Conservation (phyloP, 2,888 invertebrate species). For the Ellobium chinense region DNA sequence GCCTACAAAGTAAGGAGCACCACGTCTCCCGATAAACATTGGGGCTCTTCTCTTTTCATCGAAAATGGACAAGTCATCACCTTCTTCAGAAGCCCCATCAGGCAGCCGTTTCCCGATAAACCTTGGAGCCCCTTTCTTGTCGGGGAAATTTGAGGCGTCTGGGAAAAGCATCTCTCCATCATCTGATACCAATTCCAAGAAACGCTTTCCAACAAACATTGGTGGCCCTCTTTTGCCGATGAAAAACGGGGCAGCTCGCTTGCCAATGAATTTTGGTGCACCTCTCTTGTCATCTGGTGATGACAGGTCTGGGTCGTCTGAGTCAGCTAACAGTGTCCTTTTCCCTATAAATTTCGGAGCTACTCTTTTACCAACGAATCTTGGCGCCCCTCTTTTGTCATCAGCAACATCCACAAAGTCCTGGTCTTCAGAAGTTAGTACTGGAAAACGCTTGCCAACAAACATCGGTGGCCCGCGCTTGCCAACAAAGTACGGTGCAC, state of each 20-base stretch:
- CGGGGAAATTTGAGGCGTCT: neutral
- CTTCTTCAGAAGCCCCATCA: neutral
- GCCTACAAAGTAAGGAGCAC: neutral
- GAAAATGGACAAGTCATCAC: neutral
- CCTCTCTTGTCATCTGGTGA: neutral
- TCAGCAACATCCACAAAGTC: neutral
- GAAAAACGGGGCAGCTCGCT: slow-evolving; percentile 2
- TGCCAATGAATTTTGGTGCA: neutral
- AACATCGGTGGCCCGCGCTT: neutral
- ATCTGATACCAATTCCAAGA: too few relatives aligned
- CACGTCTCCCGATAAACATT: neutral
- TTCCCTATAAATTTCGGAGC: neutral
- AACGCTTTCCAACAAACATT: slow-evolving; percentile 25
- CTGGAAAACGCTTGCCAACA: neutral
- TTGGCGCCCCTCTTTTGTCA: neutral
- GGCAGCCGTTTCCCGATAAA: neutral
- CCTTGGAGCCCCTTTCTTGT: neutral
- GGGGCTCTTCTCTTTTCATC: neutral
- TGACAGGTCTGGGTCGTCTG: neutral
- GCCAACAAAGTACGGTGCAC: slow-evolving; percentile 13
- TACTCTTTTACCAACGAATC: neutral
- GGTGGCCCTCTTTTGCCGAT: slow-evolving; percentile 13
- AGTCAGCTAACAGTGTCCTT: neutral
- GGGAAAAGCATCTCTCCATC: too few relatives aligned
- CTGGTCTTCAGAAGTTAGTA: neutral